Base-by-base conservation (phyloP, 2,113 vertebrate genomes). In the Atlantisia rogersi region DNA sequence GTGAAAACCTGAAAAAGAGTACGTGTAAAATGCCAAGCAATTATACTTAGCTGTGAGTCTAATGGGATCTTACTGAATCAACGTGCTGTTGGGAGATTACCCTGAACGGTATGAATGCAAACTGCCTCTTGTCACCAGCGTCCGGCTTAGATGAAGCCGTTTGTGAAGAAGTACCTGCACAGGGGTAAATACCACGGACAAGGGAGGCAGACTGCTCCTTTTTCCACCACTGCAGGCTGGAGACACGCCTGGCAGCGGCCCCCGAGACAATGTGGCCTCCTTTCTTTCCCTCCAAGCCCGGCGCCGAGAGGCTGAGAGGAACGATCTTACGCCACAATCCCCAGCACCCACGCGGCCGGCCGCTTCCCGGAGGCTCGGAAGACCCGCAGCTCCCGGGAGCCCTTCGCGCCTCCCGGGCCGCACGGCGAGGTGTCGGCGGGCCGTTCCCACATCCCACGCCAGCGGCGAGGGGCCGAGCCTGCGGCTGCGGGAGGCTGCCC, bases 401-500 rank as follows among this genome's bases (percentile, higher is more conserved):
- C 13, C 15, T 70, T 4, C 31, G 7, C 26, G 12, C 40, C 39
- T 8, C 32, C 32, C 7, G n/a, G n/a, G 7, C 21, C 25, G 37
- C 4, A 22, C 44, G 9, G 24, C 29, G 24, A 6, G 6, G 35
- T 4, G 13, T 17, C 60, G 29, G 19, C 5, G 13, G n/a, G 37
- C 60, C 35, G 39, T 63, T 46, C 78, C 62, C 70, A 22, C 69
- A 17, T 12, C 18, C 31, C 29, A 11, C 52, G 50, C 59, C 29
- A 4, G 4, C 65, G 10, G 46, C 32, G 52, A 69, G 67, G 82
- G 90, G 95, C 94, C 83, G 94, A 79, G 80, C 92, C 62, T 20
- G 62, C 21, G 50, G 55, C 59, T 39, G 50, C 74, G 32, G 73
- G 56, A 82, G 31, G 19, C 89, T 16, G 94, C 92, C 52, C 94